Evolutionary conservation across 2,797 vertebrate species (phyloP), one percentile per base, ranked within the genome.

Genomic region (Mus spretus): DNA sequence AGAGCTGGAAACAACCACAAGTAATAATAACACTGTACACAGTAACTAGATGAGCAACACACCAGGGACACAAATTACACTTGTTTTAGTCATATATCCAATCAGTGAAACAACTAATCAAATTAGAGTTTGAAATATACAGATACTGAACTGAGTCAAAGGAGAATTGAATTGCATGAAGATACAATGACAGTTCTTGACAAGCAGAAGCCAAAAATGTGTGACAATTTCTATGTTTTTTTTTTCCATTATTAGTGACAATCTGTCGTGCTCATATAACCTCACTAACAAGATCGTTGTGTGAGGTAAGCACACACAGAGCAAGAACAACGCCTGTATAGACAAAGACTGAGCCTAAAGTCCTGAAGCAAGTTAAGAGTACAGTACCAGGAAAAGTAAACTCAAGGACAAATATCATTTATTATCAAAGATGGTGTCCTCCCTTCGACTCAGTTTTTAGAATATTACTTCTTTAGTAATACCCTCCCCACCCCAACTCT

Each of bases 381-480:
- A 22, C 47, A n/a, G 2, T 22, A 50, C 28, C 3, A 24, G 28
- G 44, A 24, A 86, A 70, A 37, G 24, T 37, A 55, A 55, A 53
- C 22, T 37, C 4, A 26, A 37, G 47, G 22, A 17, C 4, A 11
- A 11, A 50, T 8, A 34, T 37, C 0, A 37, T 24, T 55, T 28
- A 34, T 72, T 37, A 26, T 10, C 84, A 34, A 86, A 55, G 53
- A 55, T 40, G 1, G 22, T 37, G 26, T 11, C 19, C 91, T 80
- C 2, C n/a, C 6, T 44, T 6, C 22, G 10, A 13, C 15, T 1
- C 84, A 31, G 84, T 92, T 93, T 81, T 31, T 20, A 77, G 77
- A 81, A 94, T 95, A 86, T 34, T 19, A 72, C 47, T 91, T 90
- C 24, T 20, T 59, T 59, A 59, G 57, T 59, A 57, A 57, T 57